Evolutionary conservation across 2,888 invertebrate genomes (phyloP), one percentile per base, ranked within the genome.

Genomic region (Euspilapteryx auroguttella): DNA sequence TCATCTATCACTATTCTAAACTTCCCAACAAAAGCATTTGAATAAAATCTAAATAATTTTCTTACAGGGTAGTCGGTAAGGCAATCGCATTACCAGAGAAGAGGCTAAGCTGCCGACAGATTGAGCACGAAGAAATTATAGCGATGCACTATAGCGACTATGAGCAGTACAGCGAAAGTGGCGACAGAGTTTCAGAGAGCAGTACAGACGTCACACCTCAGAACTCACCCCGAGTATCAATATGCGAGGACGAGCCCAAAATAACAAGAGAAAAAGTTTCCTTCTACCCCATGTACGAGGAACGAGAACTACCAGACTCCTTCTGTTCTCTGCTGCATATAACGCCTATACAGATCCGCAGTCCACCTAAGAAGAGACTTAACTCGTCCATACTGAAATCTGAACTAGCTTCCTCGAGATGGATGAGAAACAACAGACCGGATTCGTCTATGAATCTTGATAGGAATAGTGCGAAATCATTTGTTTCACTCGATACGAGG

Each of bases 391-490:
- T 76, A 29, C 35, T 77, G 9, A 57, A 62, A 42, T 77, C 77
- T 2, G 77, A 77, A 30, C 40, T 75, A 10, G 68, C 68, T 2
- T 77, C 76, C 0, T 77, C 75, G 0, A 47, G 55, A n/a, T 77
- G 77, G 77, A 68, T 71, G 65, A 53, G 58, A 29, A 55, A 49
- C 25, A 49, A 53, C 1, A 50, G 71, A 33, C 71, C 75, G 1
- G 75, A 76, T 29, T 73, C 73, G 0, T 63, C 73, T 2, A 36
- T 57, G 3, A 61, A 64, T 42, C 59, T 52, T 49, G 71, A 63
- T 41, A 61, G 75, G 38, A 66, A 62, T 44, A 75, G 75, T 50
- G 75, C 75, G 34, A 75, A 73, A 39, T 73, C 73, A 17, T 71
- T 65, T 39, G 62, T 65, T 34, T 75, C 73, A 14, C 45, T 73